Percentiles rank a stretch among this genome's conserved stretches.
Conservation (phyloP, 2,797 vertebrate species). For the Rousettus madagascariensis region DNA sequence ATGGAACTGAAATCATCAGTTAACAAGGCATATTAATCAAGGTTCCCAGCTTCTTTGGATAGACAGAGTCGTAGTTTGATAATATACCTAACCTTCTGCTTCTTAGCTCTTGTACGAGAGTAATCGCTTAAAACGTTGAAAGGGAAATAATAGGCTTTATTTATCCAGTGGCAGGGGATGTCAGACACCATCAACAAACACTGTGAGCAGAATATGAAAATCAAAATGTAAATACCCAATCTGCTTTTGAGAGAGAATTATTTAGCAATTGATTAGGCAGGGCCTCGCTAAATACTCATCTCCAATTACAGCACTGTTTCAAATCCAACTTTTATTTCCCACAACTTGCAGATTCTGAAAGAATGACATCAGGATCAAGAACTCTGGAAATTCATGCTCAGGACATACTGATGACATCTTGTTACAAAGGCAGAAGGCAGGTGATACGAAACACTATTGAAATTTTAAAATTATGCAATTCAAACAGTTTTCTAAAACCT, state of each 20-base stretch:
- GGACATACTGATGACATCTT: conserved; percentile 32
- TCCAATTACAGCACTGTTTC: conserved; percentile 50
- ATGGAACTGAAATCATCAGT: conserved; percentile 78
- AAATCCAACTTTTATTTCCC: conserved; percentile 56
- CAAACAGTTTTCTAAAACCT: conserved; percentile 38
- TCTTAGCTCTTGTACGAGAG: conserved; percentile 38
- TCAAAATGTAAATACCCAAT: conserved; percentile 51
- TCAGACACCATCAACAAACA: conserved; percentile 62
- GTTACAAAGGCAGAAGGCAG: conserved; percentile 48
- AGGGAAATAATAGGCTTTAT: conserved; percentile 68
- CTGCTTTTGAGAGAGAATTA: conserved; percentile 2
- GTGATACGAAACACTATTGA: conserved; percentile 33
- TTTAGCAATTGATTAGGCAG: conserved; percentile 48
- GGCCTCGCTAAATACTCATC: conserved; percentile 23
- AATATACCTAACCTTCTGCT: conserved; percentile 64
- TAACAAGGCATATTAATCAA: conserved; percentile 78
- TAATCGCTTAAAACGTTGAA: conserved; percentile 63
- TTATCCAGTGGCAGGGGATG: conserved; percentile 47
- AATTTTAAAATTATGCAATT: not conserved
- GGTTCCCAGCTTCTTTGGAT: conserved; percentile 64
- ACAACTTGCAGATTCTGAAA: conserved; percentile 40
- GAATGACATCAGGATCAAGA: conserved; percentile 18
- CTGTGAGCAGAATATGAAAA: conserved; percentile 57
- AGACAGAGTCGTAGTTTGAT: conserved; percentile 66
- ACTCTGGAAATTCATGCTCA: conserved; percentile 53